Conservation (phyloP, 2,888 invertebrate genomes). For the Cotesia congregata region DNA sequence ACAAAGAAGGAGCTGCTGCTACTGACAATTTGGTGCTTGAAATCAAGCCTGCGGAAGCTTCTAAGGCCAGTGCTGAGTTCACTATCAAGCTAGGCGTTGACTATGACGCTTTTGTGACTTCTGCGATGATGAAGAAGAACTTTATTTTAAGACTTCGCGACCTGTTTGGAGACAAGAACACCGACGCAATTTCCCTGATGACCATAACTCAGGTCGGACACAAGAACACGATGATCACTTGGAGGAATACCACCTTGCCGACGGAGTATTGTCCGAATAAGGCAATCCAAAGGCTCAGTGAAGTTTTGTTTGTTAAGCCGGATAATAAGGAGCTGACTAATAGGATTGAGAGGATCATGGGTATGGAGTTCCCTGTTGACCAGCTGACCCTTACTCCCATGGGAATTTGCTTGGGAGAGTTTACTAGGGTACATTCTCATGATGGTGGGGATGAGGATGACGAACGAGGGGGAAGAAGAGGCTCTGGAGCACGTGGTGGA, state of each 20-base stretch:
- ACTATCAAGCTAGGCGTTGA: slow-evolving; percentile 83
- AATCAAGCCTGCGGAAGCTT: slow-evolving; percentile 77
- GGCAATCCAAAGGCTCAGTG: slow-evolving; percentile 81
- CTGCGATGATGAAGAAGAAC: slow-evolving; percentile 81
- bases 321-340: slow-evolving; percentile 74
- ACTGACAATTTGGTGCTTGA: slow-evolving; percentile 85
- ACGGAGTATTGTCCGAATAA: slow-evolving; percentile 82
- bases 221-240: slow-evolving; percentile 78
- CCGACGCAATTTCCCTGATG: slow-evolving; percentile 81
- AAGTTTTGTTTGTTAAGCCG: slow-evolving; percentile 77
- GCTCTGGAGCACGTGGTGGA: slow-evolving; percentile 60
- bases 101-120: slow-evolving; percentile 79
- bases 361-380: slow-evolving; percentile 79
- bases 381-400: slow-evolving; percentile 72
- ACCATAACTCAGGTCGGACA: slow-evolving; percentile 75
- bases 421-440: slow-evolving; percentile 66
- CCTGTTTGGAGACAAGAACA: slow-evolving; percentile 82
- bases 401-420: slow-evolving; percentile 73
- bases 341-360: slow-evolving; percentile 78
- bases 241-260: slow-evolving; percentile 86
- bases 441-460: slow-evolving; percentile 63
- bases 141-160: slow-evolving; percentile 85
- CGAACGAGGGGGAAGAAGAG: slow-evolving; percentile 52
- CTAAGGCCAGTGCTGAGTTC: slow-evolving; percentile 83
- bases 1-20: slow-evolving; percentile 73